Conservation (phyloP, 2,888 invertebrate species). For the Drosophila mulleri region DNA sequence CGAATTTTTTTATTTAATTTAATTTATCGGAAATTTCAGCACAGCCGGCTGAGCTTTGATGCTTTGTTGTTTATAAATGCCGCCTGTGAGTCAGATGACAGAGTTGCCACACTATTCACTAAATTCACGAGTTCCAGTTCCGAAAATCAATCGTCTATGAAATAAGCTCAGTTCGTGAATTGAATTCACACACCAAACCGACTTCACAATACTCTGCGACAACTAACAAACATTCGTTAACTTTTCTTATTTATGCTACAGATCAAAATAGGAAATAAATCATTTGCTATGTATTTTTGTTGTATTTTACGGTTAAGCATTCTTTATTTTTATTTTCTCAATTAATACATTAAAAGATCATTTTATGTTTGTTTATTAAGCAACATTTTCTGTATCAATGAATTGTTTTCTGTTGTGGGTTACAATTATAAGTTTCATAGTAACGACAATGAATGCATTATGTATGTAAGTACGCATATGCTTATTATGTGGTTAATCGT, state of each 20-base stretch:
- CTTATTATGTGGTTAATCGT: conserved; percentile 45
- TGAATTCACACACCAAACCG: background rate
- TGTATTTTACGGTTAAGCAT: conserved; percentile 80
- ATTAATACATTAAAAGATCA: conserved; percentile 73
- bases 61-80: conserved; percentile 58
- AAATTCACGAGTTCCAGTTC: conserved; percentile 25
- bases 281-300: conserved; percentile 1
- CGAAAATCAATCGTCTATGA: conserved; percentile 15
- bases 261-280: background rate
- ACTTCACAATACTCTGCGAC: background rate
- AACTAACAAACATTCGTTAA: too few species aligned
- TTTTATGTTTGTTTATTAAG: conserved; percentile 74
- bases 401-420: conserved; percentile 55
- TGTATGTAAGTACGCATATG: conserved; percentile 36
- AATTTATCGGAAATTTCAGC: conserved; percentile 28
- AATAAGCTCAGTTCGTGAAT: background rate
- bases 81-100: conserved; percentile 62
- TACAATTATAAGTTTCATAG: conserved; percentile 68
- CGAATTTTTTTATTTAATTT: conserved; percentile 17
- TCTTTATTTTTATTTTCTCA: conserved; percentile 79
- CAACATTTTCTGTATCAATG: conserved; percentile 72
- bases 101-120: conserved; percentile 36
- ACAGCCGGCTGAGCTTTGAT: conserved; percentile 60
- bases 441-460: conserved; percentile 64
- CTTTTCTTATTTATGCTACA: background rate